Base-by-base conservation (phyloP, 1,140 invertebrate species). In the Oscheius sp. region DNA sequence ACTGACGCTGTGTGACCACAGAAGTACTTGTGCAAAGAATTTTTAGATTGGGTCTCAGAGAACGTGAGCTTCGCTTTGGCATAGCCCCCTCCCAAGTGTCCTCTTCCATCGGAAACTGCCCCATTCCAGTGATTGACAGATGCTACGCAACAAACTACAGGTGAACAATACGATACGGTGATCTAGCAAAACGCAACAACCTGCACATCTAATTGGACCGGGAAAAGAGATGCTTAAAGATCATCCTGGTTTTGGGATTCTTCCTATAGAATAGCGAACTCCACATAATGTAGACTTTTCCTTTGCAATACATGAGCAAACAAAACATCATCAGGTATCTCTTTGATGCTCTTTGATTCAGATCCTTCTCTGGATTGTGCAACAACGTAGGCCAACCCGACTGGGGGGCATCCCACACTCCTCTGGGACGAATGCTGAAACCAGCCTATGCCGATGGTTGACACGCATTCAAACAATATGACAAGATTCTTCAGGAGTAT, bases 351-450 rank as follows among this genome's bases (percentile, higher is more conserved):
- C 78, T 85, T 20, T 85, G 85, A 75, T 88, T 86, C 77, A 87
- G 94, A 58, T 90, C 91, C 34, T 89, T 90, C 4, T 91, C 90
- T 52, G 94, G 93, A 0, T 90, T 91, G 80, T 97, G 94, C 85
- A 97, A 97, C 85, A 97, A 97, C 85, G 90, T 95, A 0, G 88
- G 91, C 45, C 90, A 94, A 85, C 89, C 93, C 2, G 88, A 89
- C 18, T 94, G 92, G 90, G 93, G 93, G 0, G 88, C 90, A 28
- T 88, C 90, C 4, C 89, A 92, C 86, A 90, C 90, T 23, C 88
- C 90, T 2, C 92, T 90, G 79, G 85, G 89, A 18, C 88, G 93
- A 64, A 87, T 92, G 3, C 79, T 94, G 26, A 89, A 90, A 15
- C 89, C 93, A 0, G 88, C 89, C 76, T 95, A 94, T 84, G 88